A percentile compares a stretch with the other conserved stretches of the same genome.
These are phyloP conservation scores for Tachypleus tridentatus DNA, from an alignment of 1,140 invertebrate genomes.

Conservation along the genomic window DNA sequence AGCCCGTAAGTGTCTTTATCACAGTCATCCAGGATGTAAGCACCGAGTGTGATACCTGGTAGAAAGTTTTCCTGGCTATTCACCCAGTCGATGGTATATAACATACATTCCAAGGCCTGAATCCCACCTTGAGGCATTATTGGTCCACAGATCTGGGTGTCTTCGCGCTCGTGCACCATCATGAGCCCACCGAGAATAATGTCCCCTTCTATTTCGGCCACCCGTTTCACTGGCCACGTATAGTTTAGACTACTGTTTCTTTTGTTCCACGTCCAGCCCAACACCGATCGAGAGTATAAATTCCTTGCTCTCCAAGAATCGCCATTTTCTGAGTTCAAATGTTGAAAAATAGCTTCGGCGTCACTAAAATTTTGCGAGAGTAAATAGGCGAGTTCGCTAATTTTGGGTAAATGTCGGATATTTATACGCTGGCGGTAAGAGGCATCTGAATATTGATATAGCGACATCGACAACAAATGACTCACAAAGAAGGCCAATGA, in stretches of 20 bases:
- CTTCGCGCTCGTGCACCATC: slow-evolving; percentile 85
- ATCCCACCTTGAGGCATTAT: slow-evolving; percentile 88
- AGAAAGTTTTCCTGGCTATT: slow-evolving; percentile 50
- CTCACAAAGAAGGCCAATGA: no score
- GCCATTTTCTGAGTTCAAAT: no score
- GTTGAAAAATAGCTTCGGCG: no score
- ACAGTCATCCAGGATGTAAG: slow-evolving; percentile 86
- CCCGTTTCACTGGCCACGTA: slow-evolving; percentile 71
- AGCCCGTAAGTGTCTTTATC: slow-evolving; percentile 92
- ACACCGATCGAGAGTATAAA: no score
- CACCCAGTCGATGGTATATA: slow-evolving; percentile 75
- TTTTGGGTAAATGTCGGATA: no score
- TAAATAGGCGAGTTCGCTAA: no score
- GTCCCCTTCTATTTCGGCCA: slow-evolving; percentile 72
- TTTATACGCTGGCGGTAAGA: no score
- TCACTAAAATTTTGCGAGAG: no score
- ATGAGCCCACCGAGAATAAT: slow-evolving; percentile 68
- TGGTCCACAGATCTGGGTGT: slow-evolving; percentile 68
- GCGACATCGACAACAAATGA: no score
- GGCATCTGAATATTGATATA: no score
- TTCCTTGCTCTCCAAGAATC: no score
- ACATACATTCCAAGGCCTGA: slow-evolving; percentile 79
- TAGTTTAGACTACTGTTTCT: slow-evolving; percentile 21
- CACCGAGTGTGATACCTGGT: slow-evolving; percentile 67
- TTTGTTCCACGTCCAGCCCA: no score